Evolutionary conservation across 1,140 invertebrate species (phyloP).

Genomic region (Trichonephila inaurata): DNA sequence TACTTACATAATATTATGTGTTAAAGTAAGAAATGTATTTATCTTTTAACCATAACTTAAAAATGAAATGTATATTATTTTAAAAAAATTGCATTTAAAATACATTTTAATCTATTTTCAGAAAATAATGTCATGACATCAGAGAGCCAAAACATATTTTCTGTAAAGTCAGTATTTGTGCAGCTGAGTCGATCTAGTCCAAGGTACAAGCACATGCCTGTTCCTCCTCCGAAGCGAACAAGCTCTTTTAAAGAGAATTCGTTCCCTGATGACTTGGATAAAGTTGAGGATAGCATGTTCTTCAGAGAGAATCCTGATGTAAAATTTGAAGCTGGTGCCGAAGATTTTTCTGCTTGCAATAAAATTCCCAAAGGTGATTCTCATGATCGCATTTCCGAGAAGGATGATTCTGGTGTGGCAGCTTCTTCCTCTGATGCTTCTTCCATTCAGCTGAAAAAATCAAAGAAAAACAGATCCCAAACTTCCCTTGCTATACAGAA

Average conservation of each 20-base stretch:
- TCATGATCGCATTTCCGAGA: slow-evolving; percentile 85
- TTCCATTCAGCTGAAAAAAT: slow-evolving; percentile 68
- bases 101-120: slow-evolving; percentile 45
- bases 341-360: slow-evolving; percentile 55
- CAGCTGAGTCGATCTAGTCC: slow-evolving; percentile 73
- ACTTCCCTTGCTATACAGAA: slow-evolving; percentile 35
- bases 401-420: slow-evolving; percentile 83
- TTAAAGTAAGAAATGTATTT: too few relatives aligned
- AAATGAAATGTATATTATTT: too few relatives aligned
- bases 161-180: slow-evolving; percentile 77
- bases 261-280: slow-evolving; percentile 78
- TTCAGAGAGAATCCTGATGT: slow-evolving; percentile 60
- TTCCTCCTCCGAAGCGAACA: slow-evolving; percentile 94
- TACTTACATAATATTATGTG: too few relatives aligned
- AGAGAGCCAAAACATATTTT: slow-evolving; percentile 77
- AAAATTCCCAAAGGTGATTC: slow-evolving; percentile 83
- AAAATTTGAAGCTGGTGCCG: slow-evolving; percentile 68
- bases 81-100: too few relatives aligned
- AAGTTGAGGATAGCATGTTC: slow-evolving; percentile 74
- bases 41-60: too few relatives aligned
- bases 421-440: slow-evolving; percentile 70
- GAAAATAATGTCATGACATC: slow-evolving; percentile 63
- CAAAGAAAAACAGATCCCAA: slow-evolving; percentile 68
- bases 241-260: slow-evolving; percentile 84
- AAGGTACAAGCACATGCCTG: slow-evolving; percentile 90